phyloP scores from a whole-genome alignment of 2,797 vertebrate species.

The Sphenodon punctatus region DNA sequence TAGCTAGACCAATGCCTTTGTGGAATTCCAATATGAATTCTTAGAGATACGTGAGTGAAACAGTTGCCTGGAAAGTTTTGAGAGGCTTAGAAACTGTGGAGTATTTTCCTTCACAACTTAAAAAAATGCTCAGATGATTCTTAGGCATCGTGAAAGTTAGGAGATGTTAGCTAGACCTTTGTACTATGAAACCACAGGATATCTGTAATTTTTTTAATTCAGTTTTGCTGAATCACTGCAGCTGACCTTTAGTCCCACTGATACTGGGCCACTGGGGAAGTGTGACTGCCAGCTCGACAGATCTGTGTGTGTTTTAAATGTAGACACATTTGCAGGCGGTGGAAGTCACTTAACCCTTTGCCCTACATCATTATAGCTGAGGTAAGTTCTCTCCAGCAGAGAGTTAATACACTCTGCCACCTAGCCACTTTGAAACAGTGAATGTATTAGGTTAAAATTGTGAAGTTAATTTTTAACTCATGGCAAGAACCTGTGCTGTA shows the following conservation, averaged over 20 bases:
- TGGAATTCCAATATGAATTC: neutral
- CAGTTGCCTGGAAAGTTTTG: neutral
- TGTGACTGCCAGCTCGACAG: neutral
- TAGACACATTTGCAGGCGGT: neutral
- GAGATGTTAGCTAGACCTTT: neutral
- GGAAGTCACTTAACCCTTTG: rapidly evolving
- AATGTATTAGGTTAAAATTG: neutral
- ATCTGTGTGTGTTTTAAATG: neutral
- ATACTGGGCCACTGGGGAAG: neutral
- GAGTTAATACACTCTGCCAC: rapidly evolving
- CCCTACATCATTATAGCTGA: neutral
- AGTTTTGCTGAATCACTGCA: neutral
- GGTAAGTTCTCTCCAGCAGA: rapidly evolving
- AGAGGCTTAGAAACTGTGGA: rapidly evolving
- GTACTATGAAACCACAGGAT: neutral
- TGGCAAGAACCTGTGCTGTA: too few species aligned
- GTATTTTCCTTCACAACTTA: neutral
- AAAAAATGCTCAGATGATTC: neutral
- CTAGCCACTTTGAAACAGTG: rapidly evolving
- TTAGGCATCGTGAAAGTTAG: rapidly evolving
- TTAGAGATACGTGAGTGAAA: neutral
- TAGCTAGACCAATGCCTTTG: neutral
- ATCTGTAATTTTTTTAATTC: neutral
- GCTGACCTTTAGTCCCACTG: neutral
- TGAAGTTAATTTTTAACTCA: neutral